A percentile compares a stretch with the other conserved stretches of the same genome.
Evolutionary conservation across 1,140 invertebrate species (phyloP).

Genomic region (Episyrphus balteatus): DNA sequence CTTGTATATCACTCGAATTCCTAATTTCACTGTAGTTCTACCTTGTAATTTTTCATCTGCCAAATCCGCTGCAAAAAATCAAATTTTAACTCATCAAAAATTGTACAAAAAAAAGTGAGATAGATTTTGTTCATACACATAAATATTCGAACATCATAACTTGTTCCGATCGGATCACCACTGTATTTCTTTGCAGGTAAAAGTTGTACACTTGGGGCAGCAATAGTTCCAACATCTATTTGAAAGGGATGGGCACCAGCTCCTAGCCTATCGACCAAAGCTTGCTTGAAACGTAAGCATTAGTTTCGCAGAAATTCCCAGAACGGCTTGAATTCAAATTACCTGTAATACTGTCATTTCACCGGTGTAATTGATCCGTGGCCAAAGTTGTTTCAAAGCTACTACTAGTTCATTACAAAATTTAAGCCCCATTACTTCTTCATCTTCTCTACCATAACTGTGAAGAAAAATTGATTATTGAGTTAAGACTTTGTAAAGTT

Average conservation of each 20-base stretch:
- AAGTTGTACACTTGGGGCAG: constrained; percentile 72
- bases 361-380: constrained; percentile 40
- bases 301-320: not conserved
- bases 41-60: constrained; percentile 65
- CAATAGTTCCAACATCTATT: constrained; percentile 61
- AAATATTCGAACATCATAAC: constrained; percentile 66
- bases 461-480: constrained; percentile 28
- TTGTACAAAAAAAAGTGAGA: constrained; percentile 11
- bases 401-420: constrained; percentile 83
- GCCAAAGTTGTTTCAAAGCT: constrained; percentile 68
- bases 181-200: constrained; percentile 77
- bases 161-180: constrained; percentile 74
- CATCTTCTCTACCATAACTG: constrained; percentile 75
- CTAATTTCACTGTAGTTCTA: constrained; percentile 68
- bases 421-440: constrained; percentile 79
- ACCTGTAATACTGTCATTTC: constrained; percentile 61
- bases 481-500: constrained; percentile 44
- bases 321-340: not conserved
- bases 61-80: constrained; percentile 48
- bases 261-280: constrained; percentile 59
- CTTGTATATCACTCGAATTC: constrained; percentile 60
- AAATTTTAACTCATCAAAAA: too few relatives aligned
- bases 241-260: constrained; percentile 63
- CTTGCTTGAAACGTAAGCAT: constrained; percentile 45
- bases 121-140: constrained; percentile 47